Conservation (phyloP, 1,140 invertebrate genomes). For the Zaprionus ornatus region DNA sequence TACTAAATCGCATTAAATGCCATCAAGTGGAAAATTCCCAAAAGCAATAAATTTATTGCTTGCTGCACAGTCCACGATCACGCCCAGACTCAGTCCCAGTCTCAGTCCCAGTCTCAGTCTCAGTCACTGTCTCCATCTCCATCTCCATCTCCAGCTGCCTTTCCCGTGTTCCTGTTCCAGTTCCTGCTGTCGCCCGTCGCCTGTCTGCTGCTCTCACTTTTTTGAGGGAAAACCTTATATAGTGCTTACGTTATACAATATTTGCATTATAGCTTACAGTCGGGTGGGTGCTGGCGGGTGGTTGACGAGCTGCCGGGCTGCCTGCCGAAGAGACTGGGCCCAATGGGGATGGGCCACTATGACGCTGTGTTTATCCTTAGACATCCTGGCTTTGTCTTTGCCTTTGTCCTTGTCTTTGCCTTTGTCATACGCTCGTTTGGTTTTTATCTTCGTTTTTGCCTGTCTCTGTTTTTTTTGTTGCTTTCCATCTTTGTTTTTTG, state of each 20-base stretch:
- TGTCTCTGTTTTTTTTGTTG: slow-evolving; percentile 9
- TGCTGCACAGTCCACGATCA: slow-evolving; percentile 50
- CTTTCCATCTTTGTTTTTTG: slow-evolving; percentile 9
- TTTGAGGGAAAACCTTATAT: slow-evolving; percentile 58
- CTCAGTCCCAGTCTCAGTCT: background rate
- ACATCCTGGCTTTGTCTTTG: slow-evolving; percentile 44
- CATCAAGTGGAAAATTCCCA: slow-evolving; percentile 81
- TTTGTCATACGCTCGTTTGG: slow-evolving; percentile 48
- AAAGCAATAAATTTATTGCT: slow-evolving; percentile 81
- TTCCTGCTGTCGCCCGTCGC: background rate
- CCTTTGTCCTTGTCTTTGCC: slow-evolving; percentile 48
- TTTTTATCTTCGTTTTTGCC: slow-evolving; percentile 40
- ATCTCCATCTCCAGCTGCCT: slow-evolving; percentile 4
- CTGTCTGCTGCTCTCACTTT: slow-evolving; percentile 55
- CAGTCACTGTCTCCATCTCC: background rate
- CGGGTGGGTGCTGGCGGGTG: slow-evolving; percentile 16
- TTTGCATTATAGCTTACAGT: slow-evolving; percentile 71
- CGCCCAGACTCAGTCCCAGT: slow-evolving; percentile 20
- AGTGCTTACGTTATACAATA: slow-evolving; percentile 68
- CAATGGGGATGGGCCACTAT: slow-evolving; percentile 26
- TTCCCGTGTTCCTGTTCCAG: background rate
- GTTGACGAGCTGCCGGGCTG: slow-evolving; percentile 1
- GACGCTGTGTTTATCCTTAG: slow-evolving; percentile 67
- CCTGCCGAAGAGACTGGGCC: slow-evolving; percentile 13
- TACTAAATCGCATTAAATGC: slow-evolving; percentile 83